A percentile compares a stretch with the other conserved stretches of the same genome.
Evolutionary conservation across 2,797 vertebrate species (phyloP).

Genomic region (Chelidonichthys spinosus): DNA sequence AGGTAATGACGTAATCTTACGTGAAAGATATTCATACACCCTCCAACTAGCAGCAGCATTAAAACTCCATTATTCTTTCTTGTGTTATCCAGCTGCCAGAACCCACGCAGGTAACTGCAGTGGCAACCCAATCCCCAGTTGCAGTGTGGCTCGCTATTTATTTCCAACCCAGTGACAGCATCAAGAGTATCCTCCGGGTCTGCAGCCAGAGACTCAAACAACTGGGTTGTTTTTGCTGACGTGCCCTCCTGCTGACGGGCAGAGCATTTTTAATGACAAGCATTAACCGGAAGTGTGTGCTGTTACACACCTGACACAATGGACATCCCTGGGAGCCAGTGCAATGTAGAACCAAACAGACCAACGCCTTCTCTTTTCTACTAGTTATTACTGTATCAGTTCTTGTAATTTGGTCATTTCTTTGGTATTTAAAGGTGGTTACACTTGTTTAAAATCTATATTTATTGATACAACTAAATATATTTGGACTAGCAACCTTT

Average conservation of each 20-base stretch:
- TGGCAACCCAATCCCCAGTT: slow-evolving; percentile 55
- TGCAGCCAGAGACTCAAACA: slow-evolving; percentile 70
- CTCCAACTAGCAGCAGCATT: background rate
- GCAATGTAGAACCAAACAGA: slow-evolving; percentile 82
- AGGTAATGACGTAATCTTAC: slow-evolving; percentile 78
- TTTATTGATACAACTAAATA: slow-evolving; percentile 79
- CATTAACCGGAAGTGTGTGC: slow-evolving; percentile 69
- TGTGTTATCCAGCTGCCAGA: slow-evolving; percentile 81
- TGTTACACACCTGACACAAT: slow-evolving; percentile 67
- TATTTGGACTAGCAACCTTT: slow-evolving; percentile 62
- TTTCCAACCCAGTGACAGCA: slow-evolving; percentile 73
- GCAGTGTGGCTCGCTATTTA: slow-evolving; percentile 75
- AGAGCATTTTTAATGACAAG: slow-evolving; percentile 66
- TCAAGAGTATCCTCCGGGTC: slow-evolving; percentile 69
- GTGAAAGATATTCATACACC: background rate
- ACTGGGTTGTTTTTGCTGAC: slow-evolving; percentile 71
- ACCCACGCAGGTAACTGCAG: slow-evolving; percentile 85
- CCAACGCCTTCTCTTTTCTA: slow-evolving; percentile 67
- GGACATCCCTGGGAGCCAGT: slow-evolving; percentile 79
- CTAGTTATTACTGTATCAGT: slow-evolving; percentile 68
- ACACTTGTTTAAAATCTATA: slow-evolving; percentile 74
- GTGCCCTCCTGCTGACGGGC: slow-evolving; percentile 55
- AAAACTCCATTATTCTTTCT: slow-evolving; percentile 4
- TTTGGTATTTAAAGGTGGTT: slow-evolving; percentile 76
- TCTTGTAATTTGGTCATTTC: slow-evolving; percentile 70